Conservation (phyloP, 2,113 vertebrate species). For the Sebastes fasciatus region DNA sequence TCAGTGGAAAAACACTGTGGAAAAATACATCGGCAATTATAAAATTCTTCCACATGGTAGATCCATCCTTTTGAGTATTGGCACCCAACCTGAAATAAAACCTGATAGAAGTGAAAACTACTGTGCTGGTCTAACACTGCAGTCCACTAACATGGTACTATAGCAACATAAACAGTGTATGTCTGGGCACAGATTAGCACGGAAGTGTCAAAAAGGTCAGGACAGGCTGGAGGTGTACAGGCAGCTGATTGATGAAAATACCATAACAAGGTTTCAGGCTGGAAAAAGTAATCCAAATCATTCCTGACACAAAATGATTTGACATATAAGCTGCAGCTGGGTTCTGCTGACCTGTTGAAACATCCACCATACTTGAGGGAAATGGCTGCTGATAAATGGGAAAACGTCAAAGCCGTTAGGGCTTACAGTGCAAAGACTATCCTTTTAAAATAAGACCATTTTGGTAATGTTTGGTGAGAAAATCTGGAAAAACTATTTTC, state of each 20-base stretch:
- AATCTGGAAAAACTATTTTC: constrained; percentile 8
- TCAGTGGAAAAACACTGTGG: constrained; percentile 31
- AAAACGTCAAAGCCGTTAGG: background rate
- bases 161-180: constrained; percentile 43
- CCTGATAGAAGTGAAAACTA: constrained; percentile 13
- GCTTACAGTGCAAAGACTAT: background rate
- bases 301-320: constrained; percentile 23
- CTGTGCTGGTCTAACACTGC: constrained; percentile 14
- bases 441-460: background rate
- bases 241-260: constrained; percentile 45
- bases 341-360: constrained; percentile 18
- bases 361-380: background rate
- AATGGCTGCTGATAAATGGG: background rate
- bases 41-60: constrained; percentile 7
- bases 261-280: constrained; percentile 40
- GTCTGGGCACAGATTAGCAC: constrained; percentile 37
- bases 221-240: background rate
- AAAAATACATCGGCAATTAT: constrained; percentile 4
- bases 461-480: background rate
- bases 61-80: background rate
- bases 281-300: constrained; percentile 42
- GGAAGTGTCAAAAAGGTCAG: constrained; percentile 30
- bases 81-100: constrained; percentile 27
- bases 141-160: constrained; percentile 12
- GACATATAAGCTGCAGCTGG: constrained; percentile 29